These are phyloP conservation scores for Ferrisia virgata DNA, from an alignment of 2,888 invertebrate genomes.

Conservation along the genomic window DNA sequence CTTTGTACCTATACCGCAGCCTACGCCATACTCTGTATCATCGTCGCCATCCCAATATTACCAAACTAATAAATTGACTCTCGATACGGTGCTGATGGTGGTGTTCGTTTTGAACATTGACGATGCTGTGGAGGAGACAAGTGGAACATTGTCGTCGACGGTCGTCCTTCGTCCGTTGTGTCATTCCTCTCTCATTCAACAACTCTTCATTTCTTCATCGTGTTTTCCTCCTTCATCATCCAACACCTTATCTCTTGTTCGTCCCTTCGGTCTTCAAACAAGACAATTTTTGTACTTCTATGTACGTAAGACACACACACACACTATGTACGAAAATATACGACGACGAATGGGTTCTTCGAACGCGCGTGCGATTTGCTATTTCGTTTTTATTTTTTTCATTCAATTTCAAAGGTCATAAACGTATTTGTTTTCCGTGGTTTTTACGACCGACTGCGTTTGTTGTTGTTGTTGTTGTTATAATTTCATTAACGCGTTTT, in stretches of 20 bases:
- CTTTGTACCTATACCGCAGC: neutral
- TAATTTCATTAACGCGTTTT: neutral
- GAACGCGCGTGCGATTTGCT: neutral
- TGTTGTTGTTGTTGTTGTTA: neutral
- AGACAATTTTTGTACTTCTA: neutral
- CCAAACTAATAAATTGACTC: neutral
- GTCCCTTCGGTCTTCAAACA: neutral
- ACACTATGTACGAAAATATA: too few species aligned
- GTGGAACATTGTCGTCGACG: neutral
- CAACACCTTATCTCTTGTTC: neutral
- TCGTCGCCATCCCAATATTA: neutral
- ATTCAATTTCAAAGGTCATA: slow-evolving; percentile 21
- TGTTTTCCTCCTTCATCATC: neutral
- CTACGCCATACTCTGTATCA: too few species aligned
- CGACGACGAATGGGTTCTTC: neutral
- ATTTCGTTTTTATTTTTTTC: neutral
- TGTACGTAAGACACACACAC: neutral
- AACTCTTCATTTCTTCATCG: neutral
- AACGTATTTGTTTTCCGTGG: slow-evolving; percentile 13
- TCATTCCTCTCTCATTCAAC: neutral
- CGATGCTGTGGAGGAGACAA: neutral
- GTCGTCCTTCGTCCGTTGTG: too few species aligned
- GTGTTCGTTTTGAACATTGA: neutral
- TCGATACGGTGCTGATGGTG: neutral
- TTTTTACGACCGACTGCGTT: slow-evolving; percentile 5